Conservation (phyloP, 2,888 invertebrate species). For the Agonopterix arenella region DNA sequence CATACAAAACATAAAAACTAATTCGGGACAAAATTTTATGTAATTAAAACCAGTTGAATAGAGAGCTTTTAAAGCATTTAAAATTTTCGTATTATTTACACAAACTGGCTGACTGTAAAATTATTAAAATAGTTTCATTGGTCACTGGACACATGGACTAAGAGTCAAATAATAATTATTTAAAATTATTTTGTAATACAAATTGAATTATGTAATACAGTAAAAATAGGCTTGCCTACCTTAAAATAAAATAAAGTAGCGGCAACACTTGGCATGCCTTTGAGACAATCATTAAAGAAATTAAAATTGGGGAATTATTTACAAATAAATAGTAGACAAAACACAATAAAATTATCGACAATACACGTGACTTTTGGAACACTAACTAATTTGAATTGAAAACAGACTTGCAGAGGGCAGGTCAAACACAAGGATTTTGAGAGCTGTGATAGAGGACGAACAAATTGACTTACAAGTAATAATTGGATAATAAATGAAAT, state of each 20-base stretch:
- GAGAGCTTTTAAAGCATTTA: slow-evolving; percentile 12
- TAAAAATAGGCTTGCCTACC: background rate
- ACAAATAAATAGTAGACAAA: slow-evolving; percentile 4
- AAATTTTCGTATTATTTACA: background rate
- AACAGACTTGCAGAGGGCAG: too few species aligned
- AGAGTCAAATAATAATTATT: background rate
- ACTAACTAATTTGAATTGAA: too few species aligned
- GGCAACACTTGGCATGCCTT: too few species aligned
- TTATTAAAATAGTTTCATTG: background rate
- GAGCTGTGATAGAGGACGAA: too few species aligned
- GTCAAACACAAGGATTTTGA: too few species aligned
- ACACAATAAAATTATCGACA: background rate
- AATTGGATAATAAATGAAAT: too few species aligned
- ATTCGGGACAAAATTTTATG: background rate
- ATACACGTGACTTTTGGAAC: too few species aligned
- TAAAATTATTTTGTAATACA: background rate
- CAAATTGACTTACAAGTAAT: too few species aligned
- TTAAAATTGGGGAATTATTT: background rate
- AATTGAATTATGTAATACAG: background rate
- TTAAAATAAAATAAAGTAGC: background rate
- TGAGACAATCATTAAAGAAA: too few species aligned
- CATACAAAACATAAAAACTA: background rate
- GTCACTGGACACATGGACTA: background rate
- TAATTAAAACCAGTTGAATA: slow-evolving; percentile 5
- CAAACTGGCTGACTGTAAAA: background rate